These are phyloP conservation scores for Heptranchias perlo DNA, from an alignment of 2,113 vertebrate genomes.

Conservation along the genomic window DNA sequence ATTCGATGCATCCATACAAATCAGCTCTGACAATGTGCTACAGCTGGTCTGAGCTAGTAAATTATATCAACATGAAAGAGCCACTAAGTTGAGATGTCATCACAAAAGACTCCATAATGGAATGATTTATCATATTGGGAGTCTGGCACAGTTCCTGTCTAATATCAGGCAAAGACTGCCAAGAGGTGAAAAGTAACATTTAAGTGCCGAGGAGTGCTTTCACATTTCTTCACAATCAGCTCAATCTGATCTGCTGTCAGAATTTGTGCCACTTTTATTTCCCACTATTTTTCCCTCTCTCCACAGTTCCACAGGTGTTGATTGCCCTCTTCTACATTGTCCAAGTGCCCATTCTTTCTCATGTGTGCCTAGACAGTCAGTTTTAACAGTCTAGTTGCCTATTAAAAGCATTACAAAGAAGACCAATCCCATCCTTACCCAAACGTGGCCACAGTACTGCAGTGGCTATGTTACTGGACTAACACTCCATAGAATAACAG, in stretches of 20 bases:
- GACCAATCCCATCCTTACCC: no score
- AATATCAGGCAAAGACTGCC: background rate
- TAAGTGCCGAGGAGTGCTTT: background rate
- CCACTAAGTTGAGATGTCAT: background rate
- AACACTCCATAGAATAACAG: background rate
- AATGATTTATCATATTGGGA: conserved; percentile 27
- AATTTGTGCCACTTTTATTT: background rate
- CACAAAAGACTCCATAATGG: conserved; percentile 11
- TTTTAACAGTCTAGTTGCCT: background rate
- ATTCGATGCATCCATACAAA: background rate
- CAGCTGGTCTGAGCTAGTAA: conserved; percentile 5
- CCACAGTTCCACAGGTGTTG: background rate
- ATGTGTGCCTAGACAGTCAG: background rate
- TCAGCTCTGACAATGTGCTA: conserved; percentile 14
- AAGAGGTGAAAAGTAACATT: background rate
- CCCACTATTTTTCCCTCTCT: background rate
- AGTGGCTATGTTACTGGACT: background rate
- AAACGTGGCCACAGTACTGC: background rate
- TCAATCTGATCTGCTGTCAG: background rate
- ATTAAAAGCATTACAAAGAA: no score
- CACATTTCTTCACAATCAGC: background rate
- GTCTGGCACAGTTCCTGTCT: background rate
- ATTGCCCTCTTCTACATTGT: background rate
- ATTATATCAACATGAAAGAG: conserved; percentile 16
- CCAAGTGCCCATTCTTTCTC: background rate